Evolutionary conservation across 1,140 invertebrate species (phyloP).

Genomic region (Cryptotermes secundus): DNA sequence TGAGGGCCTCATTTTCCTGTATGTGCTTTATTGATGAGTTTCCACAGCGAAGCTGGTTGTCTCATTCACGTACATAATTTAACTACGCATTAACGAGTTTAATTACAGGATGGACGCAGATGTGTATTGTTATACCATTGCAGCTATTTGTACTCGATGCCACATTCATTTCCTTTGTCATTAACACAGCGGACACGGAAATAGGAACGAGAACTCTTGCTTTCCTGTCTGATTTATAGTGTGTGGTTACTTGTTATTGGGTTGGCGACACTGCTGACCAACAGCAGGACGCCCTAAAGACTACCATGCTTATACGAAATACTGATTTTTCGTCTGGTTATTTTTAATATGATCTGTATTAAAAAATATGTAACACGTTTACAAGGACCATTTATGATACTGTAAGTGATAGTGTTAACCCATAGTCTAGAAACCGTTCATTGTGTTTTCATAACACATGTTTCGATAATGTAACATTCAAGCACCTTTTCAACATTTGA

Average conservation of each 20-base stretch:
- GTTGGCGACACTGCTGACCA: no score
- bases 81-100: slow-evolving; percentile 1
- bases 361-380: no score
- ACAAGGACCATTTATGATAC: no score
- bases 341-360: no score
- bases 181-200: background rate
- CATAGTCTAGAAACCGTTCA: no score
- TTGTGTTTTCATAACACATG: no score
- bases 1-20: background rate
- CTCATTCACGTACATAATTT: background rate
- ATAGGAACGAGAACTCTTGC: background rate
- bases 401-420: no score
- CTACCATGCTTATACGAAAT: no score
- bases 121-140: slow-evolving; percentile 14
- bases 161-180: background rate
- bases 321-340: no score
- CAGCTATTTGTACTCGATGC: background rate
- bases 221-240: background rate
- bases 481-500: no score
- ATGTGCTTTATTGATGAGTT: background rate
- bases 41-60: background rate
- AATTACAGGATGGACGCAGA: slow-evolving; percentile 18
- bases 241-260: background rate
- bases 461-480: no score
- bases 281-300: no score